A percentile compares a stretch with the other conserved stretches of the same genome.
Evolutionary conservation across 2,113 vertebrate species (phyloP).

Genomic region (Xiphophorus hellerii): DNA sequence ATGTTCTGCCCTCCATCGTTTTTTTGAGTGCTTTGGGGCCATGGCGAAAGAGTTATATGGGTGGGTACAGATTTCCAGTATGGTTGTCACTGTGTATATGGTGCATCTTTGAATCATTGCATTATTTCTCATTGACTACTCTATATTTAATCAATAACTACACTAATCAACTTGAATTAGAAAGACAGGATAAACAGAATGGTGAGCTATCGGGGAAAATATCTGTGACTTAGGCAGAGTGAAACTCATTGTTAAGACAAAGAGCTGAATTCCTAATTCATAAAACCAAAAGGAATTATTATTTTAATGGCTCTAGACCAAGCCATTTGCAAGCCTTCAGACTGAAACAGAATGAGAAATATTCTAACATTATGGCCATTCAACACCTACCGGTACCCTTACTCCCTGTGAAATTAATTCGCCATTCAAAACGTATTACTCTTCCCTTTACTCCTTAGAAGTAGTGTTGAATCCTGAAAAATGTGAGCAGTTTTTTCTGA

Average conservation of each 20-base stretch:
- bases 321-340: too few species aligned
- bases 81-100: background rate
- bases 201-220: too few species aligned
- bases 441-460: background rate
- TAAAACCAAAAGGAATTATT: too few species aligned
- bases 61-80: background rate
- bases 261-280: too few species aligned
- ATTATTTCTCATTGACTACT: background rate
- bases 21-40: background rate
- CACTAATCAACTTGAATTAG: too few species aligned
- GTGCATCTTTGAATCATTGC: background rate
- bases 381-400: background rate
- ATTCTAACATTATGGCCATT: slow-evolving; percentile 6
- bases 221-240: too few species aligned
- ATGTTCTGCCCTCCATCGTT: background rate
- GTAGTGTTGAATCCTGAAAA: background rate
- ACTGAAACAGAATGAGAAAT: background rate
- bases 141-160: too few species aligned
- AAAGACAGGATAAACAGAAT: too few species aligned
- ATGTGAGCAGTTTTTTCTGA: background rate
- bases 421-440: background rate
- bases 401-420: background rate
- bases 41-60: background rate
- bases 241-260: too few species aligned
- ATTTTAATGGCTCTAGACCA: too few species aligned